Evolutionary conservation across 2,797 vertebrate genomes (phyloP).

Genomic region (Mycteria americana): DNA sequence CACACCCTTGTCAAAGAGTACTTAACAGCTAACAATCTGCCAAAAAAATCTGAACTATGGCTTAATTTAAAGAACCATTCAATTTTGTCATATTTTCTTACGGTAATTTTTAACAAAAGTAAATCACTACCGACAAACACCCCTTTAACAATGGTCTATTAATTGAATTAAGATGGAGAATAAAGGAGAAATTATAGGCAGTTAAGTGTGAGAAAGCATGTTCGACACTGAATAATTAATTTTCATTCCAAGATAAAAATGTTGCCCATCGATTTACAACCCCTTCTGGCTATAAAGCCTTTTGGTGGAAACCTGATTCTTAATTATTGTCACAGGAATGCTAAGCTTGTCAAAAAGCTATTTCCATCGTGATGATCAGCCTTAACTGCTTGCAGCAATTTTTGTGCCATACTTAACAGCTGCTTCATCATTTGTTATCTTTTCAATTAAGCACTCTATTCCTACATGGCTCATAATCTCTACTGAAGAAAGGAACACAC

Average conservation of each 20-base stretch:
- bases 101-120: slow-evolving; percentile 36
- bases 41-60: neutral
- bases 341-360: slow-evolving; percentile 73
- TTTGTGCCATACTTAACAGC: slow-evolving; percentile 72
- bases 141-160: slow-evolving; percentile 43
- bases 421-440: slow-evolving; percentile 76
- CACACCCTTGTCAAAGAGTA: slow-evolving; percentile 46
- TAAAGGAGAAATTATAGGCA: slow-evolving; percentile 40
- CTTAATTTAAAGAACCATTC: slow-evolving; percentile 40
- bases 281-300: slow-evolving; percentile 76
- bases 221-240: slow-evolving; percentile 82
- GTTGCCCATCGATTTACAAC: slow-evolving; percentile 81
- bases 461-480: neutral
- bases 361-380: slow-evolving; percentile 76
- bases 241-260: slow-evolving; percentile 76
- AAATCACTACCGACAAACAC: slow-evolving; percentile 19
- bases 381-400: slow-evolving; percentile 71
- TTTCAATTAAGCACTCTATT: slow-evolving; percentile 56
- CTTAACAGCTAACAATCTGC: slow-evolving; percentile 40
- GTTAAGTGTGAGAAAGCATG: slow-evolving; percentile 73
- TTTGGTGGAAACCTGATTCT: slow-evolving; percentile 80
- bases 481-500: neutral
- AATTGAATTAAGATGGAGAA: slow-evolving; percentile 55
- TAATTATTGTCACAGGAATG: slow-evolving; percentile 79
- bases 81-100: slow-evolving; percentile 48